These are phyloP conservation scores for Blera fallax DNA, from an alignment of 2,888 invertebrate species.

Conservation along the genomic window DNA sequence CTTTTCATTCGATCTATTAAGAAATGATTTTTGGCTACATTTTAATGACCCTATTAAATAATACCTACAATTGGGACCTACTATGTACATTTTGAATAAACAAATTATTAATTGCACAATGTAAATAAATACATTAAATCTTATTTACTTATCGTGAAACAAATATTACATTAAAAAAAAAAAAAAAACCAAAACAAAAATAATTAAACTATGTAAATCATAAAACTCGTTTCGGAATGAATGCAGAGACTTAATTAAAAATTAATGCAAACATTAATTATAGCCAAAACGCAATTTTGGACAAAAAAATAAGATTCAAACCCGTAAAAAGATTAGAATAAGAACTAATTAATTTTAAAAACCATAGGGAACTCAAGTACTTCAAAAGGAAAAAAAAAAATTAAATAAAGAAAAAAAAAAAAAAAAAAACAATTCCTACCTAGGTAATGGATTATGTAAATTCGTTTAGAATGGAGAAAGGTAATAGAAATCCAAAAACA, in stretches of 20 bases:
- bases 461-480: conserved; percentile 42
- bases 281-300: conserved; percentile 39
- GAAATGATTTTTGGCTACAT: too few relatives aligned
- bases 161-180: conserved; percentile 18
- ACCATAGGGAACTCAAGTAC: conserved; percentile 50
- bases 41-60: not conserved
- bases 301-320: conserved; percentile 31
- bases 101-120: conserved; percentile 56
- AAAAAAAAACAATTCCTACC: conserved; percentile 53
- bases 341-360: conserved; percentile 55
- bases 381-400: conserved; percentile 15
- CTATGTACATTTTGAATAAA: not conserved
- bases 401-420: not conserved
- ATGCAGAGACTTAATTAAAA: conserved; percentile 27
- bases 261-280: conserved; percentile 36
- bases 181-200: not conserved
- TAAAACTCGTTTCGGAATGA: conserved; percentile 44
- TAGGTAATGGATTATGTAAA: conserved; percentile 65
- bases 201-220: not conserved
- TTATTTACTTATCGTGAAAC: not conserved
- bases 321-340: conserved; percentile 34
- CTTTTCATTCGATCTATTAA: too few relatives aligned
- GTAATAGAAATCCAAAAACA: conserved; percentile 33
- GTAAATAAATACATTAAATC: conserved; percentile 59
- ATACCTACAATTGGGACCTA: not conserved